A percentile compares a stretch with the other conserved stretches of the same genome.
Conservation (phyloP, 2,888 invertebrate genomes). For the Dichetophora obliterata region DNA sequence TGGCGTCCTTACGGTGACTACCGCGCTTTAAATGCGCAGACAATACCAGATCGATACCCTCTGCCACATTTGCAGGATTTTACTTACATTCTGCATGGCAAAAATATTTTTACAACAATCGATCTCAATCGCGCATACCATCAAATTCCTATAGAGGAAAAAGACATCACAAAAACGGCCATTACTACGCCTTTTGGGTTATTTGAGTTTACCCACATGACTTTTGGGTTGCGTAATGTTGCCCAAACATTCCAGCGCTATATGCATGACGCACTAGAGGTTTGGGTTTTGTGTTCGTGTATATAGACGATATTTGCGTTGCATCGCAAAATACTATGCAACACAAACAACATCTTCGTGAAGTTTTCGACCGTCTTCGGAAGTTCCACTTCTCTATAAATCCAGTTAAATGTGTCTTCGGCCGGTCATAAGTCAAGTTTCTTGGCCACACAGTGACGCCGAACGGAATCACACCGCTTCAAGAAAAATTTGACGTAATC, state of each 20-base stretch:
- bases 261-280: not conserved
- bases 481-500: constrained; percentile 37
- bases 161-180: too few relatives aligned
- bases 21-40: constrained; percentile 36
- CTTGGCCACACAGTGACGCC: constrained; percentile 42
- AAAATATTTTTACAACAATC: constrained; percentile 37
- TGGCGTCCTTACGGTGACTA: constrained; percentile 27
- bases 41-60: constrained; percentile 34
- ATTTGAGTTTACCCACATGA: not conserved
- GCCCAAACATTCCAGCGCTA: constrained; percentile 1
- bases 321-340: constrained; percentile 24
- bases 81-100: constrained; percentile 28
- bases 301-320: constrained; percentile 38
- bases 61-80: constrained; percentile 50
- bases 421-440: constrained; percentile 15
- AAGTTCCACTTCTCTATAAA: constrained; percentile 21
- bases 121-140: constrained; percentile 41
- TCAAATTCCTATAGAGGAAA: constrained; percentile 49
- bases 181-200: constrained; percentile 33
- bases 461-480: constrained; percentile 25
- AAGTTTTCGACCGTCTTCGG: constrained; percentile 38
- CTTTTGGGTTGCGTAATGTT: not conserved
- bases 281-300: constrained; percentile 34
- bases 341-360: constrained; percentile 26
- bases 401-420: constrained; percentile 29